Evolutionary conservation across 2,888 invertebrate species (phyloP), one percentile per base, ranked within the genome.

Genomic region (Odontothrips loti): DNA sequence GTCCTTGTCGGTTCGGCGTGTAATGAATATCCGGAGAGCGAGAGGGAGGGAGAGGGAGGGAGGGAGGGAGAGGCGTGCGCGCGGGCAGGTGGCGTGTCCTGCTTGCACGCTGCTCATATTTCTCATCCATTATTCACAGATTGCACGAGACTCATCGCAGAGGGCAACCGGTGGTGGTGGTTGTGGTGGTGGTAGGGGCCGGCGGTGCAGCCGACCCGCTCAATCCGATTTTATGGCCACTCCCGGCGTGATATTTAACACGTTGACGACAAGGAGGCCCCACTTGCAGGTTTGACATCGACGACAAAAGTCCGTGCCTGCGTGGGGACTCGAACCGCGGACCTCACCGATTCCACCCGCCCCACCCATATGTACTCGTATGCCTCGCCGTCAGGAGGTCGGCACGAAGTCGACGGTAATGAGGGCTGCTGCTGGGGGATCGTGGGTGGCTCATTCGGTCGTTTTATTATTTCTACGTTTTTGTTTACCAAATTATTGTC

Each of bases 51-150:
- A 63, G n/a, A 63, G 63, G n/a, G 63, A 51, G 63, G 9, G 63
- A 63, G 63, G 9, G 63, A n/a, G 23, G n/a, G 63, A 63, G 63
- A 15, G 12, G 58, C 58, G 58, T 4, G 17, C 17, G 11, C 58
- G 58, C 12, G 58, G 58, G 58, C 58, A 58, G 58, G 17, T 58
- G 58, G 20, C 34, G 34, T 58, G 58, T 58, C 58, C 51, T 10
- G 51, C 20, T n/a, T 2, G 51, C 51, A 58, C 58, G 58, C n/a
- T 58, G n/a, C 58, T 58, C n/a, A 58, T 58, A 20, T 58, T 58
- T 58, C 58, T 58, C 58, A 58, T 58, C 58, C 58, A 58, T 58
- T 58, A 58, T 58, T 58, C 58, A 58, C 58, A 58, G 58, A 58
- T 58, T 58, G 34, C 34, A 43, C 34, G 34, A 43, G 34, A 43